Base-by-base conservation (phyloP, 1,140 invertebrate species). In the Hypsibius dujardini region DNA sequence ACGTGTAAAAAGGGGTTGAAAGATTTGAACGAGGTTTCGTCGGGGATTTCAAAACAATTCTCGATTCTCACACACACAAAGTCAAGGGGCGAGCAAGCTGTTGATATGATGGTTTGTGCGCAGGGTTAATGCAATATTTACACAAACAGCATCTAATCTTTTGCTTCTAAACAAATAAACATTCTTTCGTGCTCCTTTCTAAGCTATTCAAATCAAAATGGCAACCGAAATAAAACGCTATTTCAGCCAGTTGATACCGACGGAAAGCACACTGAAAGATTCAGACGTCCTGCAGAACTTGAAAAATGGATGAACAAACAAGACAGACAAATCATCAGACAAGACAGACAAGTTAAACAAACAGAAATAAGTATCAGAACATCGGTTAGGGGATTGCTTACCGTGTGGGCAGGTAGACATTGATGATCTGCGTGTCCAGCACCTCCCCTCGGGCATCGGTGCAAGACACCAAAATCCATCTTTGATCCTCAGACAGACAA, bases 401-500 rank as follows among this genome's bases (percentile, higher is more conserved):
- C 79, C 84, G 85, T 77, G 94, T 90, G 1, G 92, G 92, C 75
- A 97, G 88, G 77, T 95, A 89, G 74, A 98, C 91, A 78, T 95
- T 96, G 74, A 98, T 95, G 60, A 88, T 87, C 69, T 87, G 85
- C 46, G 88, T 95, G 77, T 98, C 93, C 71, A 95, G 85, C 74
- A 98, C 84, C 79, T 96, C 92, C 7, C 95, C 95, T 62, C 89
- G 84, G 74, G 95, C 91, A 79, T 98, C 95, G 0, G 91, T 96
- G 28, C 90, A 91, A 1, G 90, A 87, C 2, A 91, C 94, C 72
- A 98, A 80, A 69, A 98, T 81, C 87, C 88, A 97, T 70, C 89
- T 86, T 79, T 98, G 94, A 82, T 98, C 93, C 81, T 95, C 92
- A 59, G 90, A 92, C 69, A 98, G 82, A 79, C 95, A 98, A 81